Base-by-base conservation (phyloP, 1,140 invertebrate species). In the Rhopalosiphum maidis region DNA sequence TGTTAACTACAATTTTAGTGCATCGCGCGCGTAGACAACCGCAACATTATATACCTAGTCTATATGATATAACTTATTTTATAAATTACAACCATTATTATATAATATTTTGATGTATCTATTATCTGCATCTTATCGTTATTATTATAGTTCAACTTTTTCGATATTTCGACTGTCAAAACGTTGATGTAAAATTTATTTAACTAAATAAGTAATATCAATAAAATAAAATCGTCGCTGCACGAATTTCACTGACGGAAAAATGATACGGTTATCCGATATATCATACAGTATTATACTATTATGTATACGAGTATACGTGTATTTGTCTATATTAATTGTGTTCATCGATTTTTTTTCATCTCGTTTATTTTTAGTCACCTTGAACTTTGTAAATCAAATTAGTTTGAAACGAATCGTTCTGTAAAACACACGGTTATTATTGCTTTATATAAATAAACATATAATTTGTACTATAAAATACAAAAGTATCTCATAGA, bases 331-430 rank as follows among this genome's bases (percentile, higher is more conserved):
- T 77, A 77, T n/a, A n/a, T 15, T 77, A n/a, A n/a, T 77, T n/a
- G 30, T 77, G 60, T 77, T n/a, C 15, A 77, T 77, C 0, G 60
- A 41, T 43, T 85, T 85, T 85, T 85, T 85, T 46, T 48, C 30
- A 18, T n/a, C 43, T 46, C 43, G 25, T 87, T 37, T 85, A 85
- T 85, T 85, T 85, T 85, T 4, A 6, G 23, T 85, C 43, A 87
- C 85, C 85, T 87, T 87, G 41, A 87, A 46, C 43, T 87, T 87
- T 18, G 85, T 87, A 87, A 87, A 46, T 87, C 43, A 46, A 87
- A 46, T 85, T 30, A 46, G 85, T 87, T 87, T 1, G 30, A 87
- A 46, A 46, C 30, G 11, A 25, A 87, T 87, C n/a, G 15, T n/a
- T 30, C 25, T 43, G 9, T 87, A 46, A 30, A n/a, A 11, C 43